Percentiles rank a stretch among this genome's conserved stretches.
phyloP scores from a whole-genome alignment of 2,888 invertebrate species.

The Orchesellides sinensis region DNA sequence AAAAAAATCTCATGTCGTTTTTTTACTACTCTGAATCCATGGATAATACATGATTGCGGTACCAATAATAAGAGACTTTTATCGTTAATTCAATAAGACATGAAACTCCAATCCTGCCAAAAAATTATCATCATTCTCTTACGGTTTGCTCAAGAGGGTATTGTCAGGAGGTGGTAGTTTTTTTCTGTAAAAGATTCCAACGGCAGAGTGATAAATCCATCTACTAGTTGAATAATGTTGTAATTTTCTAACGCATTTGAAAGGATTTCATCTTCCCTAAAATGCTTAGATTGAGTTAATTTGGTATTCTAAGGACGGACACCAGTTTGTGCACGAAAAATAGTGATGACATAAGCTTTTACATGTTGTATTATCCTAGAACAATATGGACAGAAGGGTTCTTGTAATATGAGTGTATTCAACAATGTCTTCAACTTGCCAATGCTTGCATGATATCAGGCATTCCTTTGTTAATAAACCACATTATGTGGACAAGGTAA shows the following conservation, averaged over 20 bases:
- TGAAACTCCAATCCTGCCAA: slow-evolving; percentile 25
- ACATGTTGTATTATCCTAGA: neutral
- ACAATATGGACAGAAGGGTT: slow-evolving; percentile 10
- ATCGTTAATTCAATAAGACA: slow-evolving; percentile 45
- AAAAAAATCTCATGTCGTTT: slow-evolving; percentile 3
- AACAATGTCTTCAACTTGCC: slow-evolving; percentile 8
- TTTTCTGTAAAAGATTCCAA: too few relatives aligned
- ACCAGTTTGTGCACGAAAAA: slow-evolving; percentile 39
- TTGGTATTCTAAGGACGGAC: slow-evolving; percentile 61
- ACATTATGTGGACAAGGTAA: slow-evolving; percentile 57
- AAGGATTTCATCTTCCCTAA: slow-evolving; percentile 23
- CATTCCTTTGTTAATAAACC: slow-evolving; percentile 48
- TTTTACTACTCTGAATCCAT: slow-evolving; percentile 25
- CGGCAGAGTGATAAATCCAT: neutral
- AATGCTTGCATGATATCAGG: slow-evolving; percentile 48
- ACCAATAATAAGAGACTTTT: slow-evolving; percentile 27
- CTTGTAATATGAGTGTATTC: slow-evolving; percentile 2
- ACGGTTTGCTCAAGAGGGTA: neutral
- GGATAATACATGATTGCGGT: slow-evolving; percentile 47
- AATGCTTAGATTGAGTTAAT: slow-evolving; percentile 37
- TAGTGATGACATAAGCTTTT: slow-evolving; percentile 61
- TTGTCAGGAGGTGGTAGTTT: neutral
- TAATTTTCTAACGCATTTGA: slow-evolving; percentile 19
- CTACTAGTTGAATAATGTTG: neutral
- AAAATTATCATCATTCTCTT: slow-evolving; percentile 15